These are phyloP conservation scores for Drosophila meridiana DNA, from an alignment of 2,888 invertebrate genomes.

Conservation along the genomic window DNA sequence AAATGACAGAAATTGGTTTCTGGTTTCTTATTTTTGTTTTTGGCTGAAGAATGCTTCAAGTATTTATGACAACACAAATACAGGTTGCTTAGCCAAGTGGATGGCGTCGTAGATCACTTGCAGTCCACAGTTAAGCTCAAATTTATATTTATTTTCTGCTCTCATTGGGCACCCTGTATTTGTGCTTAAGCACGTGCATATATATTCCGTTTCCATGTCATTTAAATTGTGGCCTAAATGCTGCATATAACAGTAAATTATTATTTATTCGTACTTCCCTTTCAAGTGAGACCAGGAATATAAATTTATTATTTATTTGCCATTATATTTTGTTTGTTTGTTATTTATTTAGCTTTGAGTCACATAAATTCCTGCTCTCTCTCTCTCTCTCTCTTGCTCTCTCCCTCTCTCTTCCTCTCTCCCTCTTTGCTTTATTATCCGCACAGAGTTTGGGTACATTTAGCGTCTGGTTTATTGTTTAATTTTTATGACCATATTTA, in stretches of 20 bases:
- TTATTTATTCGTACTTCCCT: constrained; percentile 75
- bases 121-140: too few relatives aligned
- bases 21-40: neutral
- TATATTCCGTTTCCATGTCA: constrained; percentile 55
- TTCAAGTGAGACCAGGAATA: constrained; percentile 40
- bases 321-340: constrained; percentile 44
- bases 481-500: constrained; percentile 28
- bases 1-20: constrained; percentile 34
- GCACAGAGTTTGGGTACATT: constrained; percentile 20
- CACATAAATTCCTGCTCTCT: constrained; percentile 35
- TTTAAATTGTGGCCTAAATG: constrained; percentile 59
- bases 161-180: constrained; percentile 44
- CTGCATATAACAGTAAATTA: constrained; percentile 63
- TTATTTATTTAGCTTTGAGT: constrained; percentile 50
- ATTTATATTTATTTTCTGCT: neutral
- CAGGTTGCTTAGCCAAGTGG: constrained; percentile 32
- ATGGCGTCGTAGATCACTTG: neutral
- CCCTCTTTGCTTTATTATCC: constrained; percentile 42
- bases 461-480: constrained; percentile 30
- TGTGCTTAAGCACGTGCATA: neutral
- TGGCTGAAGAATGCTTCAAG: constrained; percentile 40
- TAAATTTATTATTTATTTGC: constrained; percentile 75
- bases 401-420: neutral
- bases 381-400: neutral
- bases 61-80: constrained; percentile 20